phyloP scores from a whole-genome alignment of 2,113 vertebrate species.

The Dolichallabes microphthalmus region DNA sequence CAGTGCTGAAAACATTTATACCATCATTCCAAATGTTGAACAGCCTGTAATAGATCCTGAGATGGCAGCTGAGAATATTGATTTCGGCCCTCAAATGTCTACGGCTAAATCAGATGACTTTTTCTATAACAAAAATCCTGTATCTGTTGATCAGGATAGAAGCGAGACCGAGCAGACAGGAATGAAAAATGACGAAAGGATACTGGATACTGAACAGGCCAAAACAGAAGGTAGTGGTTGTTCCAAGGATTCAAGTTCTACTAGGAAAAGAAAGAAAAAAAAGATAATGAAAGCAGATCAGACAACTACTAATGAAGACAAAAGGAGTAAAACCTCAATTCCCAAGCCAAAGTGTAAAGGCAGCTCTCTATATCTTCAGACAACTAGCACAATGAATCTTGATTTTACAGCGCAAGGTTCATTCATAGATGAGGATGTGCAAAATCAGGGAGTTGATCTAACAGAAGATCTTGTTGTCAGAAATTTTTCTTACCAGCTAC shows the following conservation, averaged over 20 bases:
- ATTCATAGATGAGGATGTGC: background rate
- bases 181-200: background rate
- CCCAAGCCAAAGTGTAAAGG: too few relatives aligned
- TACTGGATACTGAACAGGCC: background rate
- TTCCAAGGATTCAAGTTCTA: background rate
- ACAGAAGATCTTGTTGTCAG: background rate
- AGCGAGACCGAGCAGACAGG: background rate
- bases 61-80: background rate
- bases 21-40: constrained; percentile 38
- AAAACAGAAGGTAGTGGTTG: background rate
- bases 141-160: background rate
- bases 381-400: background rate
- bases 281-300: background rate
- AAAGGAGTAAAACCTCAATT: background rate
- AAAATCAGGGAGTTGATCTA: constrained; percentile 12
- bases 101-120: background rate
- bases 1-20: constrained; percentile 37
- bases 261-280: background rate
- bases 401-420: background rate
- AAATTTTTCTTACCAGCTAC: background rate
- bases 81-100: background rate
- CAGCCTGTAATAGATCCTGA: background rate
- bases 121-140: background rate
- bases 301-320: background rate
- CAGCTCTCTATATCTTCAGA: background rate